Base-by-base conservation (phyloP, 2,113 vertebrate species). In the Sturnus vulgaris region DNA sequence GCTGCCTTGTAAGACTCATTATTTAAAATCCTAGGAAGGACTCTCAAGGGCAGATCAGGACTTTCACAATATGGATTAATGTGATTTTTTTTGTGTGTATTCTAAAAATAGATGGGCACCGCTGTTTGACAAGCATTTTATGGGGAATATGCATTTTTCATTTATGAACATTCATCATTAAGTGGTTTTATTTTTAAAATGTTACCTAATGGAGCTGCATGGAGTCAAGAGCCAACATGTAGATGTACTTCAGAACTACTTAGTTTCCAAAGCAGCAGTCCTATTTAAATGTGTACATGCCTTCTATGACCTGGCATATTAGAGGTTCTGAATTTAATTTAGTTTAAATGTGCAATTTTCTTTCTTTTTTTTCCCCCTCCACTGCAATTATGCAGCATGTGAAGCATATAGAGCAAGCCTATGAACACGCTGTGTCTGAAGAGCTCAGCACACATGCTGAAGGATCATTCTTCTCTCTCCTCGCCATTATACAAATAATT, bases 141-240 rank as follows among this genome's bases (percentile, higher is more conserved):
- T 77, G 79, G 47, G 44, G 27, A 93, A 86, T 66, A 47, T 77
- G 33, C 81, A 92, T 97, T 96, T 95, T 96, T 97, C 91, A 95
- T 97, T 95, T 96, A 86, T 86, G 90, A 91, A 95, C 92, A 93
- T 93, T 87, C 86, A 86, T 92, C 90, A 96, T 94, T 95, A 96
- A 97, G 81, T 91, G 81, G 60, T n/a, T 93, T 96, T 97, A 95
- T 92, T 95, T 96, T 96, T 96, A 96, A 96, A 96, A 75, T 61
- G 63, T 93, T 95, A 91, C 78, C 88, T 97, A 94, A 97, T 88
- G 90, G 88, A 95, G 33, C 91, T 83, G 35, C 73, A 81, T 83
- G 82, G 86, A 93, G 61, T 68, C 6, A 12, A 82, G 50, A 97
- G 70, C 79, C 79, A 92, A 86, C 59, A 55, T 46, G 69, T 47